Evolutionary conservation across 2,797 vertebrate species (phyloP).

Genomic region (Rhinatrema bivittatum): DNA sequence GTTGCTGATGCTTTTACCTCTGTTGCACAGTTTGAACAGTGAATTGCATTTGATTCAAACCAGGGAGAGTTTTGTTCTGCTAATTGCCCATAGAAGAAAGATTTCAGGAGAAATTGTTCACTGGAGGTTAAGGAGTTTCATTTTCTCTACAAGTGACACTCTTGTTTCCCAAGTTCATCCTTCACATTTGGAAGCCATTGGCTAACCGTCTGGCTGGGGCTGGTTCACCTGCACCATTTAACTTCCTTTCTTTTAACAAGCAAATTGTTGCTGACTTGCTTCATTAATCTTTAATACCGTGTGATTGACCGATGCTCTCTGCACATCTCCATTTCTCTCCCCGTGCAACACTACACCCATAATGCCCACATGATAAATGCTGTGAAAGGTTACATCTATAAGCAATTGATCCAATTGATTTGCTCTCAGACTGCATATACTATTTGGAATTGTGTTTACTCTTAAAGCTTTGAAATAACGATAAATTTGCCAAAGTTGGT

Average conservation of each 20-base stretch:
- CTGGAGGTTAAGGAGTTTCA: constrained; percentile 23
- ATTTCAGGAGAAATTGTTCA: constrained; percentile 18
- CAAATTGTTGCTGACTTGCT: neutral
- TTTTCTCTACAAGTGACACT: constrained; percentile 11
- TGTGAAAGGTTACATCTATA: no score
- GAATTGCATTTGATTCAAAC: constrained; percentile 31
- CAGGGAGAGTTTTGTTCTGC: constrained; percentile 23
- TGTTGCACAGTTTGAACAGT: no score
- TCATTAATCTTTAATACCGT: constrained; percentile 2
- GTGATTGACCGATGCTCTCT: no score
- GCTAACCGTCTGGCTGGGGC: neutral
- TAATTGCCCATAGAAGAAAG: constrained; percentile 31
- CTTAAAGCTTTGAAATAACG: neutral
- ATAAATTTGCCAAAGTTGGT: neutral
- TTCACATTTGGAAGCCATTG: neutral
- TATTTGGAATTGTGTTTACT: neutral
- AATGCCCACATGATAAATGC: no score
- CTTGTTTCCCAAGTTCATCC: constrained; percentile 6
- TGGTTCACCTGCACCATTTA: neutral
- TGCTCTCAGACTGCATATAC: neutral
- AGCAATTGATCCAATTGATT: neutral
- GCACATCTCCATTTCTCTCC: no score
- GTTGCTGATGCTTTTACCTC: no score
- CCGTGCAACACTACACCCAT: no score
- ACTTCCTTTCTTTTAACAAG: neutral